Conservation (phyloP, 2,797 vertebrate genomes). For the Tenualosa thibaudeaui region DNA sequence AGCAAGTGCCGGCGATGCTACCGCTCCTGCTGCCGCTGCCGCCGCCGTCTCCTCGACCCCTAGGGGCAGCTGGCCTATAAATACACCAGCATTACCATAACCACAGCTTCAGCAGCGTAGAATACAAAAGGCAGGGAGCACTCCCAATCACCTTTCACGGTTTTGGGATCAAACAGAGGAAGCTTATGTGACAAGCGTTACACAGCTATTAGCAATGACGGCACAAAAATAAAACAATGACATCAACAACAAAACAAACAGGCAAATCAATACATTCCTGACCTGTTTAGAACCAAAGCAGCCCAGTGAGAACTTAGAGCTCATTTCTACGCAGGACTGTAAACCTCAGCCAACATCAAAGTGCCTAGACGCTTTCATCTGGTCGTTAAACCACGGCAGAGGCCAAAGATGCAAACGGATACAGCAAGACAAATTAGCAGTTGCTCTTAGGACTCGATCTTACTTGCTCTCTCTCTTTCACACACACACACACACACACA, state of each 20-base stretch:
- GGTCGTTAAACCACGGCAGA: not conserved
- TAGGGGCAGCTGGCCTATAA: slow-evolving; percentile 12
- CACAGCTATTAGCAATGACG: not conserved
- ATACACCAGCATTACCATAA: slow-evolving; percentile 20
- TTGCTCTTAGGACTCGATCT: not conserved
- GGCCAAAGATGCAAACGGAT: not conserved
- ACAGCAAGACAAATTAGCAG: slow-evolving; percentile 4
- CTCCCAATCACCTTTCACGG: not conserved
- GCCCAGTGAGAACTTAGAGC: not conserved
- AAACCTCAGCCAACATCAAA: not conserved
- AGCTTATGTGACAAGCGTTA: not conserved
- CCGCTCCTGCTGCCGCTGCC: not conserved
- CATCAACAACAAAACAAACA: not conserved
- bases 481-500: slow-evolving; percentile 8
- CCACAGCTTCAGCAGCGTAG: not conserved
- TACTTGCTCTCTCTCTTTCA: not conserved
- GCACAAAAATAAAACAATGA: not conserved
- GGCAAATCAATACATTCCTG: not conserved
- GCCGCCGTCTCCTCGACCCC: not conserved
- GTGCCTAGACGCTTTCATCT: not conserved
- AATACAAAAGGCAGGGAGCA: not conserved
- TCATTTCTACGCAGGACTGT: not conserved
- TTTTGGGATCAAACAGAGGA: not conserved
- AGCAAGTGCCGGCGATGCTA: not conserved
- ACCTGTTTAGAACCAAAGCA: not conserved